These are phyloP conservation scores for Stichopus horrens DNA, from an alignment of 53 echinoderm and acorn worm species.

Conservation along the genomic window DNA sequence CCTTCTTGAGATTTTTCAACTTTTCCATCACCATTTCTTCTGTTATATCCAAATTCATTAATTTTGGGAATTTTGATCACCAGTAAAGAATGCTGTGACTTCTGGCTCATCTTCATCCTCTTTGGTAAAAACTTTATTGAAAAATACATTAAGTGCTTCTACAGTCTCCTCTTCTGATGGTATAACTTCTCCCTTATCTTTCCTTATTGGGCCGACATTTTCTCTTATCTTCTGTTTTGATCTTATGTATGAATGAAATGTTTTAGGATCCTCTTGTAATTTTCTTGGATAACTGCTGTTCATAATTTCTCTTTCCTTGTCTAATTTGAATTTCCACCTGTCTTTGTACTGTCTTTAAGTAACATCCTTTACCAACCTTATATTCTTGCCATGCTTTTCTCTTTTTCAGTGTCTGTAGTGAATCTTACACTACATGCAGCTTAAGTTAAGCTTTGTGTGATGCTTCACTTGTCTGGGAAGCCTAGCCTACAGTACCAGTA, in stretches of 20 bases:
- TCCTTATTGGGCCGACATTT: slow-evolving; percentile 9
- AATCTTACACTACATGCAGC: too few relatives aligned
- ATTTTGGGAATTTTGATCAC: not conserved
- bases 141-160: slow-evolving; percentile 12
- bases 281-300: not conserved
- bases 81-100: not conserved
- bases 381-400: too few relatives aligned
- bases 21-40: slow-evolving; percentile 9
- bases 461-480: too few relatives aligned
- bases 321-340: too few relatives aligned
- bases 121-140: slow-evolving; percentile 5
- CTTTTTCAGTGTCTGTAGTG: too few relatives aligned
- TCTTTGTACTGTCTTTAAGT: not conserved
- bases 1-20: not conserved
- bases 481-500: too few relatives aligned
- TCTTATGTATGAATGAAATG: too few relatives aligned
- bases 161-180: not conserved
- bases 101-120: not conserved
- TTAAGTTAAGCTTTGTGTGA: too few relatives aligned
- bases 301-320: not conserved
- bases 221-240: slow-evolving; percentile 17
- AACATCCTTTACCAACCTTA: too few relatives aligned
- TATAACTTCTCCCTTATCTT: slow-evolving; percentile 11
- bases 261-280: not conserved
- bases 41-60: not conserved